Base-by-base conservation (phyloP, 2,797 vertebrate species). In the Chelmon rostratus region DNA sequence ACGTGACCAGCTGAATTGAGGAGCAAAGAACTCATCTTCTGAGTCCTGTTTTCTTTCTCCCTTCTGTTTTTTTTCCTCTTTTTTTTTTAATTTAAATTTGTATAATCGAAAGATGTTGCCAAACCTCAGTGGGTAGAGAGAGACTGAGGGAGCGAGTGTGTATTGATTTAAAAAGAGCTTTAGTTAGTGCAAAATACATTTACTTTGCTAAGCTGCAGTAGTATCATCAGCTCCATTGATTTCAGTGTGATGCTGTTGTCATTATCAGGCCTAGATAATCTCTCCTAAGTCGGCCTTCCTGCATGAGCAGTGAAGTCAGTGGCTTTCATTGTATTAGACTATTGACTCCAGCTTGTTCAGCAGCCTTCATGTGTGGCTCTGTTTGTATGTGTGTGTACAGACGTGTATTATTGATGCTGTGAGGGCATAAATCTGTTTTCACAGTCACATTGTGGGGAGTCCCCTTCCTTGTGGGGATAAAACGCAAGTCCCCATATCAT, bases 1-100 rank as follows among this genome's bases (percentile, higher is more conserved):
- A 94, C 91, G 87, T 94, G 94, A 94, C 93, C 87, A 57, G 83
- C 91, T 91, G 92, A 93, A 93, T 91, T 91, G 91, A 91, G 85
- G 71, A 90, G 91, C 33, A 74, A 88, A 84, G 89, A 93, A 93
- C 86, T 93, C 93, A 92, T 93, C 91, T 91, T 69, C 85, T 50
- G 54, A 89, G 79, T 88, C 85, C 73, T 91, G 82, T 86, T 91
- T 90, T 85, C 71, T 84, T 68, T 74, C 31, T 76, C 40, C 35
- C 35, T 68, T 9, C 73, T 91, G 82, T 86, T 91, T 91, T 89
- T 85, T 69, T 83, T 64, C 25, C 69, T 52, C 19, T 47, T 54
- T 62, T 79, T 72, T 69, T 31, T 31, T 31, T n/a, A n/a, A n/a
- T 82, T 69, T 12, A 81, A 83, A 92, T 91, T 89, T 85, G 76